phyloP scores from a whole-genome alignment of 2,797 vertebrate species.

The Aplochiton taeniatus region DNA sequence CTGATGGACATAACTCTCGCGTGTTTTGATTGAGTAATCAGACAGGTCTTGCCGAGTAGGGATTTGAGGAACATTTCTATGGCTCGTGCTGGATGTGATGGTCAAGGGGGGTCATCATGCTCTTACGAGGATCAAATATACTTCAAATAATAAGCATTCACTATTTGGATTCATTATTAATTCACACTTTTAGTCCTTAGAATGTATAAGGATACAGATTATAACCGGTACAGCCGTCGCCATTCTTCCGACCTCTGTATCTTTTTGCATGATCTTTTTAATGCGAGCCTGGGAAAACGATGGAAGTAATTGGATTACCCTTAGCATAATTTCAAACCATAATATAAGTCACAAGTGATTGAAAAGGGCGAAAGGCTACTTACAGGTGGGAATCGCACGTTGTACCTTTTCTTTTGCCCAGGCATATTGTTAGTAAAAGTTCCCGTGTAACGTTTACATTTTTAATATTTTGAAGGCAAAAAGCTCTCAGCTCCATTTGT shows the following conservation, averaged over 20 bases:
- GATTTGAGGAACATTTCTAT: slow-evolving; percentile 77
- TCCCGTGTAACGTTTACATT: slow-evolving; percentile 55
- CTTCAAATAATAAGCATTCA: not conserved
- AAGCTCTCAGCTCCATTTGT: slow-evolving; percentile 70
- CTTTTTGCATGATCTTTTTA: slow-evolving; percentile 81
- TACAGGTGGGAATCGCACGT: slow-evolving; percentile 75
- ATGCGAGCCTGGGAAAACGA: slow-evolving; percentile 66
- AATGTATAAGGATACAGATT: slow-evolving; percentile 73
- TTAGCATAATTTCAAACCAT: not conserved
- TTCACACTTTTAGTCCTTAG: not conserved
- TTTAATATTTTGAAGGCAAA: slow-evolving; percentile 56
- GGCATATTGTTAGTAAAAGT: slow-evolving; percentile 63
- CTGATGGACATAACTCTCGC: slow-evolving; percentile 67
- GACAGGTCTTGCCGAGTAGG: slow-evolving; percentile 69
- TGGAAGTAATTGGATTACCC: not conserved
- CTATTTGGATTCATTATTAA: not conserved
- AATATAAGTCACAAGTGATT: not conserved
- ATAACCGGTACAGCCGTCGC: slow-evolving; percentile 76
- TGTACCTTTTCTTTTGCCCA: slow-evolving; percentile 70
- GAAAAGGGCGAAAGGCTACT: slow-evolving; percentile 52
- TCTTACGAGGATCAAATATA: slow-evolving; percentile 23
- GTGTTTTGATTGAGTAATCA: slow-evolving; percentile 71
- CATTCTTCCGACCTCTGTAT: slow-evolving; percentile 75
- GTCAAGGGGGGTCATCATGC: slow-evolving; percentile 38
- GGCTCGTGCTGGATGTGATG: slow-evolving; percentile 64